Evolutionary conservation across 2,113 vertebrate species (phyloP).

Genomic region (Poeciliopsis retropinna): DNA sequence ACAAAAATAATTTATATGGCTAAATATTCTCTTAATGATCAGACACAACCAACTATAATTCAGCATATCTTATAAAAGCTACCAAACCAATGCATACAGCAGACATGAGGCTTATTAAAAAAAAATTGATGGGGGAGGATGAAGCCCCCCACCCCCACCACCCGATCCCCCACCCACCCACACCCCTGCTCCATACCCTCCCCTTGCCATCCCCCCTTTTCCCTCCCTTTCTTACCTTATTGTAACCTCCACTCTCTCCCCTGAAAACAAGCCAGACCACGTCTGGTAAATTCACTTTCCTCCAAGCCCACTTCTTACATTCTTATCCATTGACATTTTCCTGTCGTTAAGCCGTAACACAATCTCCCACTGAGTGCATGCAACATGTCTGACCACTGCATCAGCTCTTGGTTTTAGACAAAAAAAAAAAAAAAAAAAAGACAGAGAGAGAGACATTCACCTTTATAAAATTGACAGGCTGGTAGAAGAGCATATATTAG

Average conservation of each 20-base stretch:
- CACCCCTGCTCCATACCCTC: background rate
- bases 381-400: slow-evolving; percentile 72
- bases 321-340: slow-evolving; percentile 84
- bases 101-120: slow-evolving; percentile 51
- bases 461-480: slow-evolving; percentile 33
- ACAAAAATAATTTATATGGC: too few relatives aligned
- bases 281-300: slow-evolving; percentile 81
- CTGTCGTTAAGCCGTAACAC: slow-evolving; percentile 81
- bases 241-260: slow-evolving; percentile 74
- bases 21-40: too few relatives aligned
- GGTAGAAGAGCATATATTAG: slow-evolving; percentile 60
- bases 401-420: slow-evolving; percentile 43
- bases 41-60: too few relatives aligned
- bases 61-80: slow-evolving; percentile 1
- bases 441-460: slow-evolving; percentile 20
- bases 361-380: slow-evolving; percentile 77
- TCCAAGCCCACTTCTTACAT: slow-evolving; percentile 76
- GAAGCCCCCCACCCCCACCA: background rate
- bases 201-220: background rate
- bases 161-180: background rate
- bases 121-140: slow-evolving; percentile 30
- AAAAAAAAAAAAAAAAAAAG: slow-evolving; percentile 45
- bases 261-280: slow-evolving; percentile 81
- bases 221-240: slow-evolving; percentile 69
- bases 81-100: slow-evolving; percentile 14